phyloP scores from a whole-genome alignment of 92 coral and sea anemone species.

The Micromussa lordhowensis region DNA sequence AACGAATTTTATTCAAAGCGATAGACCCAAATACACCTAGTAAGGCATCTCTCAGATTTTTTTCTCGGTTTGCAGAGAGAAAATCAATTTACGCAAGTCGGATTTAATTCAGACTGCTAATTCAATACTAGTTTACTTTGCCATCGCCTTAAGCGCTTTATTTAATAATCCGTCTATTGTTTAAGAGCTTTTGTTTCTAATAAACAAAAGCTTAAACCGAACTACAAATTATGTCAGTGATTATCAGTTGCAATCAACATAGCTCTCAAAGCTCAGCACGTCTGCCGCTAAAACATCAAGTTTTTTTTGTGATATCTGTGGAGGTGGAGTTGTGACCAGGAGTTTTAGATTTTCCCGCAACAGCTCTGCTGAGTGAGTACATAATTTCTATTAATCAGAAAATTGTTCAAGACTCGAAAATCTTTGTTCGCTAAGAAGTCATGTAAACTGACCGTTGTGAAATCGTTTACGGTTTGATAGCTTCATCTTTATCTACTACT shows the following conservation, averaged over 20 bases:
- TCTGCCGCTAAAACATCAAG: not conserved
- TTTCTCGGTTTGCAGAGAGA: not conserved
- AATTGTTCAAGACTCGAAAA: not conserved
- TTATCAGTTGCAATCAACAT: not conserved
- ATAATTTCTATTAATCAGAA: no score
- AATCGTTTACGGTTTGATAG: not conserved
- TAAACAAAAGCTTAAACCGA: constrained; percentile 27
- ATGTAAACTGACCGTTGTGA: constrained; percentile 9
- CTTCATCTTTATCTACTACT: not conserved
- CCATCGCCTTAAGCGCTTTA: constrained; percentile 9
- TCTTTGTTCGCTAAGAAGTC: not conserved
- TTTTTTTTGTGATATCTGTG: not conserved
- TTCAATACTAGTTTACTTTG: not conserved
- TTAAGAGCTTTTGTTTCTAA: constrained; percentile 19
- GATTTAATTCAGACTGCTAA: not conserved
- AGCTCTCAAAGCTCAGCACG: not conserved
- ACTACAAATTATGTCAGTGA: constrained; percentile 16
- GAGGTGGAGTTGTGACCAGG: not conserved
- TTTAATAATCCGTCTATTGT: constrained; percentile 9
- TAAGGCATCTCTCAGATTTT: not conserved
- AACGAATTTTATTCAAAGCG: no score
- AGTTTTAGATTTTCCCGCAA: not conserved
- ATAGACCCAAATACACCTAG: not conserved
- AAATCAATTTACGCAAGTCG: not conserved
- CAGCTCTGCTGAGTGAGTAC: constrained; percentile 8